phyloP scores from a whole-genome alignment of 2,113 vertebrate genomes.

The Silurus glanis region DNA sequence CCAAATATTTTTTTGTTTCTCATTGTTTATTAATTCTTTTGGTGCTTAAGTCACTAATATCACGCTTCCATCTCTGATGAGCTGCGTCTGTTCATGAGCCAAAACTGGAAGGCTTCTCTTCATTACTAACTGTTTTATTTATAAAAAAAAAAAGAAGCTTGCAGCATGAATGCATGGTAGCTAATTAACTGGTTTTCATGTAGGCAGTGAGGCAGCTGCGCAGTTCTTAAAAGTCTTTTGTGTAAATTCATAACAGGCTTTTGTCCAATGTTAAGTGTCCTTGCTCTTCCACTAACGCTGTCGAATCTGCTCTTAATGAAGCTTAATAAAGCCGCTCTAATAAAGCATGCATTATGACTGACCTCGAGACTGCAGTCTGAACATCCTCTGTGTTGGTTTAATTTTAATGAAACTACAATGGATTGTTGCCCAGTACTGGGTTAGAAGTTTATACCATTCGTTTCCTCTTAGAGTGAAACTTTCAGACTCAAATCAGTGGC shows the following conservation, averaged over 20 bases:
- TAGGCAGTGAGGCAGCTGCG: background rate
- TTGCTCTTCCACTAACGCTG: conserved; percentile 3
- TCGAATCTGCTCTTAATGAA: background rate
- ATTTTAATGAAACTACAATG: background rate
- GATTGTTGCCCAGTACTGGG: background rate
- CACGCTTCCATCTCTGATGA: background rate
- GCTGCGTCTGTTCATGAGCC: background rate
- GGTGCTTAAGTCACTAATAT: background rate
- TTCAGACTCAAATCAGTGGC: no score
- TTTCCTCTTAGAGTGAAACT: no score
- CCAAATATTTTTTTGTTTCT: background rate
- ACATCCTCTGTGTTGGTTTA: background rate
- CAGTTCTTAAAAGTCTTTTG: background rate
- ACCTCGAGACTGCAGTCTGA: background rate
- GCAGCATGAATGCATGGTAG: background rate
- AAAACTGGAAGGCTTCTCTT: background rate
- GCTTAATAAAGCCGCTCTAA: background rate
- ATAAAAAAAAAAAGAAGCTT: background rate
- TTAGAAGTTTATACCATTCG: no score
- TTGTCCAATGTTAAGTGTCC: background rate
- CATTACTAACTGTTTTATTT: background rate
- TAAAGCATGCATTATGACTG: conserved; percentile 4
- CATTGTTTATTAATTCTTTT: background rate
- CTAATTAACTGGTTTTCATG: background rate
- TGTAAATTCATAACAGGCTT: background rate